These are phyloP conservation scores for Zaprionus kolodkinae DNA, from an alignment of 1,140 invertebrate genomes.

Conservation along the genomic window DNA sequence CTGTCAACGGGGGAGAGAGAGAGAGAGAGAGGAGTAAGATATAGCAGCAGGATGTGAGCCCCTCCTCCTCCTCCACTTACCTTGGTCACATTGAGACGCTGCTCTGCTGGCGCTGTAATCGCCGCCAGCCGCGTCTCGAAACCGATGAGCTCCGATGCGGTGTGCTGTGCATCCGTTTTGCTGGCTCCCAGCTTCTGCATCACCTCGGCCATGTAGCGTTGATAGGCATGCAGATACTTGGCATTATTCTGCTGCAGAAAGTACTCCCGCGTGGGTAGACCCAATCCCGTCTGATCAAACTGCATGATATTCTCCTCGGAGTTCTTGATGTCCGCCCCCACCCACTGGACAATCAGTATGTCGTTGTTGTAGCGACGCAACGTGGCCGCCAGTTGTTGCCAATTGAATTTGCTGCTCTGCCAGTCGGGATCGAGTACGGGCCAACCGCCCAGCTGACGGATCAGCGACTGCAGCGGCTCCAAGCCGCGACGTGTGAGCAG, in stretches of 20 bases:
- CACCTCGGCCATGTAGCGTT: constrained; percentile 90
- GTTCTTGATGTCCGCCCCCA: constrained; percentile 95
- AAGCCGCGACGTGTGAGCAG: constrained; percentile 89
- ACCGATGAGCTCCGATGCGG: constrained; percentile 90
- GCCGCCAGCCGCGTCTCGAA: constrained; percentile 91
- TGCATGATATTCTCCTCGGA: constrained; percentile 94
- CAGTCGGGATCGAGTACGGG: constrained; percentile 90
- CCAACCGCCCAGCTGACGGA: constrained; percentile 93
- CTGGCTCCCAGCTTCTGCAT: constrained; percentile 89
- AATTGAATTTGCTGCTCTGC: constrained; percentile 88
- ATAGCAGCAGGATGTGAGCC: not conserved
- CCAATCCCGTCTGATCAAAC: constrained; percentile 94
- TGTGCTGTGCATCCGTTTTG: constrained; percentile 85
- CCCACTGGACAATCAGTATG: constrained; percentile 91
- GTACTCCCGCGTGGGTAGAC: constrained; percentile 93
- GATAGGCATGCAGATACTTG: constrained; percentile 91
- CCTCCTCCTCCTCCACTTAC: constrained; percentile 10
- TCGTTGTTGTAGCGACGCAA: constrained; percentile 93
- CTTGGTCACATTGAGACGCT: constrained; percentile 89
- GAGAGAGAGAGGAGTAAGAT: not conserved
- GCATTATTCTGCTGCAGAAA: constrained; percentile 90
- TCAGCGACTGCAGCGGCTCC: constrained; percentile 89
- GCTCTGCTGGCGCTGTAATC: constrained; percentile 89
- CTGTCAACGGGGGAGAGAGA: constrained; percentile 2
- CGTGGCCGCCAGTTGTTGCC: constrained; percentile 90